These are phyloP conservation scores for Plutella xylostella DNA, from an alignment of 2,888 invertebrate genomes.

Conservation along the genomic window DNA sequence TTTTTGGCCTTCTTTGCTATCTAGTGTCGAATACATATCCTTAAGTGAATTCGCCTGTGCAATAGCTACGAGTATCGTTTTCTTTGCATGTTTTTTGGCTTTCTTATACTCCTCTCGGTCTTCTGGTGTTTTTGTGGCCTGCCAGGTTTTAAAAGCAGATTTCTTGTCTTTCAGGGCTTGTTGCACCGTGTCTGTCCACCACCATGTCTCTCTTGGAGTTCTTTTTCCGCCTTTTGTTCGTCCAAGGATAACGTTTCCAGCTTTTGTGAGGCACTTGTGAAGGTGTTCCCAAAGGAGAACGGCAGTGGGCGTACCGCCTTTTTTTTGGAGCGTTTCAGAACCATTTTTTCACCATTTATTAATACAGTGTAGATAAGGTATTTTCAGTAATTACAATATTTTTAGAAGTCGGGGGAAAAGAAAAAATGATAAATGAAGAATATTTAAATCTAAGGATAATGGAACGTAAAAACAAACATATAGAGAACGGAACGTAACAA, in stretches of 20 bases:
- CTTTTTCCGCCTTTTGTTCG: not conserved
- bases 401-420: too few relatives aligned
- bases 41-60: not conserved
- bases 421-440: too few relatives aligned
- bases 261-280: not conserved
- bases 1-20: not conserved
- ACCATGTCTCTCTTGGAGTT: not conserved
- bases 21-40: not conserved
- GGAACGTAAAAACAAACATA: too few relatives aligned
- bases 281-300: too few relatives aligned
- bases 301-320: too few relatives aligned
- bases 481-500: too few relatives aligned
- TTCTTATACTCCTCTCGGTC: not conserved
- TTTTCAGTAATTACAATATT: too few relatives aligned
- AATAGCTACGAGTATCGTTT: not conserved
- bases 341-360: too few relatives aligned
- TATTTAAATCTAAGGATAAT: too few relatives aligned
- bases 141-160: not conserved
- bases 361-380: too few relatives aligned
- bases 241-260: not conserved
- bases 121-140: not conserved
- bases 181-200: not conserved
- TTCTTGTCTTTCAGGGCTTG: not conserved
- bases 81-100: not conserved
- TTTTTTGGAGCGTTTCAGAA: too few relatives aligned